Evolutionary conservation across 2,888 invertebrate species (phyloP).

Genomic region (Campoplex nolae): DNA sequence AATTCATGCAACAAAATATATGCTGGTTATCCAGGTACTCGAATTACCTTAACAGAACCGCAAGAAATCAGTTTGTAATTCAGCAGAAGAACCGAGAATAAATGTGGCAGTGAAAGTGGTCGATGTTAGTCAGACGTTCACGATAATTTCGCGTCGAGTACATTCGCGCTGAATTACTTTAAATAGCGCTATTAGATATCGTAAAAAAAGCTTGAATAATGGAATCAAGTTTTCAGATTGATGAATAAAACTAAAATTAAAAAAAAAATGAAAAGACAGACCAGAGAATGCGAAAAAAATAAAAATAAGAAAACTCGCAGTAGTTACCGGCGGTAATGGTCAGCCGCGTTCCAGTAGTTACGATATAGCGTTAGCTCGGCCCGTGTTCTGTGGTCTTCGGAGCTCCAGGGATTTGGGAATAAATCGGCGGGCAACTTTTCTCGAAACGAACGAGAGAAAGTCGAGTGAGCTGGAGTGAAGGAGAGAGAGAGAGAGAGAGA

Average conservation of each 20-base stretch:
- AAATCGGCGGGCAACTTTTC: constrained; percentile 67
- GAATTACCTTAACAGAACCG: not conserved
- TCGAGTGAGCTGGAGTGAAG: not conserved
- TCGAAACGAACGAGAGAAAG: constrained; percentile 36
- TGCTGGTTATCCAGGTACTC: no score
- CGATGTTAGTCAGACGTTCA: constrained; percentile 19
- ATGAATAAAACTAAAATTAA: not conserved
- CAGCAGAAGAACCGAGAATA: not conserved
- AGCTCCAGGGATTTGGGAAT: constrained; percentile 62
- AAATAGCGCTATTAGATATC: not conserved
- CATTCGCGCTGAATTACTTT: not conserved
- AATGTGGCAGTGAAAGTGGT: not conserved
- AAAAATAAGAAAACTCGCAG: constrained; percentile 40
- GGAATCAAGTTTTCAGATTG: not conserved
- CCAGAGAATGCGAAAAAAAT: not conserved
- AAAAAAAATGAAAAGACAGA: not conserved
- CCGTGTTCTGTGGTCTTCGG: constrained; percentile 25
- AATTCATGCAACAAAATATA: no score
- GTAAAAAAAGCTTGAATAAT: not conserved
- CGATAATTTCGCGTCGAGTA: not conserved
- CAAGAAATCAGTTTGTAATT: not conserved
- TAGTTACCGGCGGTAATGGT: constrained; percentile 64
- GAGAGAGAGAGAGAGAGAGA: constrained; percentile 44
- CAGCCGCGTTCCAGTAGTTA: constrained; percentile 61
- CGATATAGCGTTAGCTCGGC: constrained; percentile 25